Base-by-base conservation (phyloP, 2,797 vertebrate genomes). In the Novumbra hubbsi region DNA sequence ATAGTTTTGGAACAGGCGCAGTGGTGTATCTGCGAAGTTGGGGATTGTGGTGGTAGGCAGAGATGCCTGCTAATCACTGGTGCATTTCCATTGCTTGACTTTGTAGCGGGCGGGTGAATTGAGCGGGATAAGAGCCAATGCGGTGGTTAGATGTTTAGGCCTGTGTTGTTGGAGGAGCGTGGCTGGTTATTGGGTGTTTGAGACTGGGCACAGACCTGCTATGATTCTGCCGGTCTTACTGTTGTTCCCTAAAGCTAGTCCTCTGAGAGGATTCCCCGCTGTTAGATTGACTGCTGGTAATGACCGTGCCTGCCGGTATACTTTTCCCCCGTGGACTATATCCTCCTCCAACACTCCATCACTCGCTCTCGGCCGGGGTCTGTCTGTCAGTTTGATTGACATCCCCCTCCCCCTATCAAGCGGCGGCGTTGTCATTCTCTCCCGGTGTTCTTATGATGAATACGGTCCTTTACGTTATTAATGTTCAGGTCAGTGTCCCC, bases 311-410 rank as follows among this genome's bases (percentile, higher is more conserved):
- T 71, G 34, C 21, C 19, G 0, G 24, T 71, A 50, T 52, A 28
- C 15, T 48, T 65, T 70, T 68, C 52, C 45, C 45, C 41, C 7
- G 11, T 45, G 41, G 41, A 45, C 41, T 57, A 27, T 41, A 71
- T 32, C 19, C 32, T 72, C 63, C 55, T 49, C 19, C 34, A 45
- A 45, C 55, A 21, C 16, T 69, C 67, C 63, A 11, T 68, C 30
- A 41, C 68, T 73, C 27, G 69, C 62, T 30, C 17, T 32, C 74
- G 72, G 45, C 72, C 73, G 74, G 63, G 4, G 73, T 85, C 70
- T 71, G 50, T 71, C 75, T 70, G 74, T 86, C 79, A 62, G 32
- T 76, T 48, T 86, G 85, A 90, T 76, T 80, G 87, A 86, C 88
- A 83, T 73, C 74, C 81, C 78, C 75, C 71, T 84, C 83, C 78